phyloP scores from a whole-genome alignment of 2,797 vertebrate genomes.

The Chanos chanos region DNA sequence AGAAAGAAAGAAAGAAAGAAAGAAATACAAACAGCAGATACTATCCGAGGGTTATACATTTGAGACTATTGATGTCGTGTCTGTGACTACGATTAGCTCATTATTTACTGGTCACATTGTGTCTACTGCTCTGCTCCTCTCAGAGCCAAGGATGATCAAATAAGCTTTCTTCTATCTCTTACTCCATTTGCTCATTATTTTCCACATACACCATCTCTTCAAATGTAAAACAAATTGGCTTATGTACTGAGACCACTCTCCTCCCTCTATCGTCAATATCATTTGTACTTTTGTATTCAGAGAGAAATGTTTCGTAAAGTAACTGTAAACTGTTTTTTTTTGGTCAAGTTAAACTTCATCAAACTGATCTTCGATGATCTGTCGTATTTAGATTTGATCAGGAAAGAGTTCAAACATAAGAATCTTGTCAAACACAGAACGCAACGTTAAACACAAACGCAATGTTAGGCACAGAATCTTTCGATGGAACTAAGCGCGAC shows the following conservation, averaged over 20 bases:
- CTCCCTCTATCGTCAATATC: slow-evolving; percentile 12
- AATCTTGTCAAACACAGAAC: too few relatives aligned
- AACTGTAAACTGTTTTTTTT: background rate
- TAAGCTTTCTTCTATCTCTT: slow-evolving; percentile 36
- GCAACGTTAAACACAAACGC: too few relatives aligned
- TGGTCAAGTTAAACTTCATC: background rate
- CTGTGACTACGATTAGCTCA: slow-evolving; percentile 34
- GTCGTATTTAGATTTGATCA: too few relatives aligned
- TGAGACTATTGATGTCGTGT: slow-evolving; percentile 22
- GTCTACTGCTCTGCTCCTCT: slow-evolving; percentile 18
- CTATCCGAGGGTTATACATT: slow-evolving; percentile 19
- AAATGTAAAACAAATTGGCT: slow-evolving; percentile 24
- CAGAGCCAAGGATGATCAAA: slow-evolving; percentile 38
- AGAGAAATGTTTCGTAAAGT: background rate
- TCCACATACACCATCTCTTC: slow-evolving; percentile 20
- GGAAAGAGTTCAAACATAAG: too few relatives aligned
- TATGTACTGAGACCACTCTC: background rate
- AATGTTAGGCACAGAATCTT: too few relatives aligned
- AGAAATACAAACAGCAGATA: slow-evolving; percentile 23
- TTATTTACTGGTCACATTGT: slow-evolving; percentile 44
- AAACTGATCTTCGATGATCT: background rate
- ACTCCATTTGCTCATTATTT: slow-evolving; percentile 44
- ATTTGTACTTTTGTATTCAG: background rate
- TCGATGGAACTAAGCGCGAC: too few relatives aligned
- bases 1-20: slow-evolving; percentile 9